A percentile compares a stretch with the other conserved stretches of the same genome.
phyloP scores from a whole-genome alignment of 2,797 vertebrate species.

The Squalus acanthias region DNA sequence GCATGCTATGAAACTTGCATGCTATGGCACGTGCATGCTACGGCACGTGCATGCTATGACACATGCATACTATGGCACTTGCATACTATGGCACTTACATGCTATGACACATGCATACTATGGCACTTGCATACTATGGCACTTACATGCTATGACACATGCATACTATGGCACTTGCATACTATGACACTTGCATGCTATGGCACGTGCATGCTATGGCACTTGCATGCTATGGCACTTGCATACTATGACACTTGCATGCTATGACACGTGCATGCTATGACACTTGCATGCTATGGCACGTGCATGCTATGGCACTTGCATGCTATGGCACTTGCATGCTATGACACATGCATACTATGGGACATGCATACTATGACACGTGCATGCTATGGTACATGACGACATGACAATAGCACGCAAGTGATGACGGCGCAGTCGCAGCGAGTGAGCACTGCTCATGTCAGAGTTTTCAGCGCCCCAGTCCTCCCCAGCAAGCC shows the following conservation, averaged over 20 bases:
- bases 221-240: not conserved
- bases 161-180: not conserved
- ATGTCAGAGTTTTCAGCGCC: not conserved
- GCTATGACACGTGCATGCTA: not conserved
- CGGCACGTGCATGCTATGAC: not conserved
- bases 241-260: not conserved
- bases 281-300: not conserved
- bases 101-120: not conserved
- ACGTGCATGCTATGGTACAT: not conserved
- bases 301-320: not conserved
- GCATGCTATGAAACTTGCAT: not conserved
- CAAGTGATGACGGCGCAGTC: not conserved
- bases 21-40: not conserved
- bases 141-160: not conserved
- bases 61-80: no score
- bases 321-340: not conserved
- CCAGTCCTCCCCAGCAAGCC: not conserved
- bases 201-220: not conserved
- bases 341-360: not conserved
- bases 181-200: not conserved
- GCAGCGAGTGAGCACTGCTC: not conserved
- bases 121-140: not conserved
- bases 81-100: not conserved
- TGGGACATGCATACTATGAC: not conserved
- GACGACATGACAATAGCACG: not conserved